Evolutionary conservation across 2,113 vertebrate genomes (phyloP), one percentile per base, ranked within the genome.

Genomic region (Bubo bubo): DNA sequence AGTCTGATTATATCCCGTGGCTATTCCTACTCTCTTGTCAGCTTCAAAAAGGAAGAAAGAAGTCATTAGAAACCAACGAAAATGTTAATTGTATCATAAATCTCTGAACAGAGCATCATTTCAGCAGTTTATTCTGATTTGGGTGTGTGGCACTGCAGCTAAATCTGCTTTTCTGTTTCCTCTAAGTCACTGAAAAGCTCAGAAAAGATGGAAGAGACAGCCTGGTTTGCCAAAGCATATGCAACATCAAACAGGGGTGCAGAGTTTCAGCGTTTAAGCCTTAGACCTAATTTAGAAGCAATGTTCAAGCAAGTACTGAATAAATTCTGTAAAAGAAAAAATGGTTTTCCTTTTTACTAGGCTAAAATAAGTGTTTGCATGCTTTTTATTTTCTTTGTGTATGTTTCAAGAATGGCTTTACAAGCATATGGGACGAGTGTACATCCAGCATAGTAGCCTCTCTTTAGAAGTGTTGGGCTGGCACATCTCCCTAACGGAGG

Each of bases 71-170:
- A 97, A 94, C 41, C 47, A 80, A 92, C 34, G 3, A 90, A 97
- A 97, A 97, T 93, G 91, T 96, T 96, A 97, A 97, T 97, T 92
- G 87, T 93, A 10, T 93, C 85, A 77, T 97, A 92, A 96, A 96
- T 97, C 85, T 95, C 93, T 47, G 80, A 72, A 35, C 66, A 86
- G 91, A 94, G 83, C 82, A 70, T 84, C 79, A 49, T 95, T 95
- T 94, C 71, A 50, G 67, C 58, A 73, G 90, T 91, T 96, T 92
- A 50, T 94, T 94, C 87, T 71, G 91, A 71, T 93, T 93, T 76
- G 85, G 53, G 41, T 74, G 52, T 96, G 71, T 92, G 75, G 50
- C 67, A 89, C 67, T 79, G 93, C 90, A 94, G 81, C 81, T 93
- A 73, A 95, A 94, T 83, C 74, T 89, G 72, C 89, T 95, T 86